Base-by-base conservation (phyloP, 2,888 invertebrate species). In the Drosophila greeni region DNA sequence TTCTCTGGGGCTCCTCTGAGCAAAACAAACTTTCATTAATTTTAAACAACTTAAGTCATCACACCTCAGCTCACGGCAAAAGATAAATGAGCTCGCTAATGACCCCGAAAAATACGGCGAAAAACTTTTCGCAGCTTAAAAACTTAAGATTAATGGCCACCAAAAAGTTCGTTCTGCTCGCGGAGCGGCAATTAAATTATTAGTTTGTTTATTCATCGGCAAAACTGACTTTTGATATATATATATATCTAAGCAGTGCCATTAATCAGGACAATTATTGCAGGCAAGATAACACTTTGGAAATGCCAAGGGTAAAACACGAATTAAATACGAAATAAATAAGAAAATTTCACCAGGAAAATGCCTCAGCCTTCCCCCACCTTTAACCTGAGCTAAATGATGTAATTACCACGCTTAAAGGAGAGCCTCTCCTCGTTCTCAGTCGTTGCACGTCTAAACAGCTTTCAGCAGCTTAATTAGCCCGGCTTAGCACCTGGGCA, bases 71-170 rank as follows among this genome's bases (percentile, higher is more conserved):
- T 57, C 37, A 60, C 45, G 60, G 60, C 49, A 37, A 62, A 62
- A 81, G 79, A 83, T 73, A 79, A 83, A 76, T 78, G 76, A 72
- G 69, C 56, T 62, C 64, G 53, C 79, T 81, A 81, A 79, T 78
- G 79, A 75, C 58, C 53, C 49, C 55, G 34, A 45, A 75, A 65
- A 68, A 53, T 69, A 53, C 59, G 65, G 65, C n/a, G n/a, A 64
- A 71, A 62, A 56, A 78, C 81, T 51, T 78, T 82, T 75, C 8
- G 36, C 52, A 65, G 64, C 65, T 40, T 33, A 69, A 60, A 77
- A 75, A 82, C 70, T 58, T 60, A 51, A 72, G 74, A 82, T 83
- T 83, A 83, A 83, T 78, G 73, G 33, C 16, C 39, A 20, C 16
- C 26, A 40, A 34, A 36, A 26, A 29, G 16, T 36, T 59, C 20